Evolutionary conservation across 2,797 vertebrate genomes (phyloP).

Genomic region (Pempheris klunzingeri): DNA sequence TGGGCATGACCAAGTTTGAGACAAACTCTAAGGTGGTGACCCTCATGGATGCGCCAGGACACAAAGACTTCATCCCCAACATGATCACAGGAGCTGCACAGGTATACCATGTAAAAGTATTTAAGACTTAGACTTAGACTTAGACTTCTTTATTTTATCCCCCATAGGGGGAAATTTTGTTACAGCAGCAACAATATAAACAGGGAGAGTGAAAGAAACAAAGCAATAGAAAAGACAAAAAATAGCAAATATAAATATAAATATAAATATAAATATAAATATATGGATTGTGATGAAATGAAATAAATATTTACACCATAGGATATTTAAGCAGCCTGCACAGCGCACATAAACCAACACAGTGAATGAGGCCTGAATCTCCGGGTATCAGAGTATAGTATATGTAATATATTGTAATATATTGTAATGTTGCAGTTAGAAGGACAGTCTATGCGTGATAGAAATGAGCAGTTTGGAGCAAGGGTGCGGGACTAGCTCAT

Average conservation of each 20-base stretch:
- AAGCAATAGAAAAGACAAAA: too few relatives aligned
- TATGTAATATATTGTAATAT: too few relatives aligned
- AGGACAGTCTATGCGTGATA: neutral
- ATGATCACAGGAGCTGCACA: constrained; percentile 99
- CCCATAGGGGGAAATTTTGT: too few relatives aligned
- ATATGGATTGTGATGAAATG: too few relatives aligned
- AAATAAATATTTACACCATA: too few relatives aligned
- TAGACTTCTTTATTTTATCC: too few relatives aligned
- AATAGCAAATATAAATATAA: too few relatives aligned
- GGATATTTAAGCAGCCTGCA: neutral
- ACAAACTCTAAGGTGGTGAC: constrained; percentile 95
- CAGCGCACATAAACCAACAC: neutral
- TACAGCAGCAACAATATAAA: too few relatives aligned
- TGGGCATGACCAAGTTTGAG: constrained; percentile 99
- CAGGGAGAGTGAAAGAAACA: too few relatives aligned
- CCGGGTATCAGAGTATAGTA: neutral
- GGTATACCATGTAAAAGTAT: constrained; percentile 81
- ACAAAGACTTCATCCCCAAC: constrained; percentile 99
- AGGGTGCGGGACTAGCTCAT: neutral
- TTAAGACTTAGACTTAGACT: too few relatives aligned
- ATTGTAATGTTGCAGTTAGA: neutral
- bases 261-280: too few relatives aligned
- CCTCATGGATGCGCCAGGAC: constrained; percentile 98
- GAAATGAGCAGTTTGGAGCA: neutral
- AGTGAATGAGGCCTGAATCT: neutral